Evolutionary conservation across 2,888 invertebrate species (phyloP), one percentile per base, ranked within the genome.

Genomic region (Philereme vetulata): DNA sequence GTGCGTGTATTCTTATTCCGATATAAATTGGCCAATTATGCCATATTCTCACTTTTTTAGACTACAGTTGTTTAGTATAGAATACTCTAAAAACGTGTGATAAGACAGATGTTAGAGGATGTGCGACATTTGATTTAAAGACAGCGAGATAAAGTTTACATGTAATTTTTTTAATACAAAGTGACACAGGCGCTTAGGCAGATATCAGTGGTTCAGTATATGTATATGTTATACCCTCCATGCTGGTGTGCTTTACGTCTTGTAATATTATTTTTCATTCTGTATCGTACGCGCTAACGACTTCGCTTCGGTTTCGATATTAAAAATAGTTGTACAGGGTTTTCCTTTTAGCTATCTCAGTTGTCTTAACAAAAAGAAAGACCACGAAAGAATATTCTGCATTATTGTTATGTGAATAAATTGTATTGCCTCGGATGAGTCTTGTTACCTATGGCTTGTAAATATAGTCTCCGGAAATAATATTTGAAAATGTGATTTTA

Each of bases 181-280:
- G 21, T 44, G 44, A 21, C 4, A 21, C 21, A 4, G 7, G 44
- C 44, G 6, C 21, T 21, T 5, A 21, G 44, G 21, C 21, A 21
- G 50, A 50, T 53, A 56, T 56, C 44, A 38, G 46, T 9, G 47
- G 53, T 51, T 43, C 48, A 38, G 33, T 38, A 9, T 21, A 21
- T 21, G n/a, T 62, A 52, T 49, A 59, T 59, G 56, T 51, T 21
- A 62, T 45, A 21, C 7, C 48, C 36, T n/a, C 45, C 62, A 47
- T 34, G 58, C 58, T 55, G 55, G 51, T 58, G 55, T 48, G 11
- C 56, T 71, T 72, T 76, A 74, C 65, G 69, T 65, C 71, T 35
- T 58, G 47, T 38, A 68, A 74, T 76, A 79, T 84, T 84, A 84
- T 84, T 82, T 83, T 84, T 78, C 80, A 79, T 79, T 73, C 72